Conservation (phyloP, 2,888 invertebrate species). For the Pterostichus madidus region DNA sequence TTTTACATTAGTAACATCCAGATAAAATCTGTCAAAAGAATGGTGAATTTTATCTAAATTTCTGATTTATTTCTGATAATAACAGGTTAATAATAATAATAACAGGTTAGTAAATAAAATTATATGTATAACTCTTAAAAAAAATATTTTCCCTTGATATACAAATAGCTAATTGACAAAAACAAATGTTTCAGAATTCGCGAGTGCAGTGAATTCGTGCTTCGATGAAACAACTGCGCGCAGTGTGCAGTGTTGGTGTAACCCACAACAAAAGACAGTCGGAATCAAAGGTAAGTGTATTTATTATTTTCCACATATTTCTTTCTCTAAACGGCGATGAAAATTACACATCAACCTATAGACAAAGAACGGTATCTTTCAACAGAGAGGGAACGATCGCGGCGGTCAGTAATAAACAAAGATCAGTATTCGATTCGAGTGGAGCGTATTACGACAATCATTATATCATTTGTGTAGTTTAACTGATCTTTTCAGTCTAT, state of each 20-base stretch:
- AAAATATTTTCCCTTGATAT: too few relatives aligned
- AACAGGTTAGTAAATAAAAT: too few relatives aligned
- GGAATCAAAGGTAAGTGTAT: conserved; percentile 18
- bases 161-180: too few relatives aligned
- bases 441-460: conserved; percentile 58
- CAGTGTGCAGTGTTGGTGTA: too few relatives aligned
- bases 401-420: conserved; percentile 54
- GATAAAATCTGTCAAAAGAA: too few relatives aligned
- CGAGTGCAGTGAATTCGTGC: not conserved
- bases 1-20: too few relatives aligned
- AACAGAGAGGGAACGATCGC: conserved; percentile 5
- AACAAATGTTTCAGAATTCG: too few relatives aligned
- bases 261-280: not conserved
- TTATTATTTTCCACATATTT: conserved; percentile 41
- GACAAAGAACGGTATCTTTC: conserved; percentile 6
- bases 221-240: not conserved
- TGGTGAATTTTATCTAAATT: too few relatives aligned
- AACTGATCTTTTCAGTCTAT: conserved; percentile 64
- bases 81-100: too few relatives aligned
- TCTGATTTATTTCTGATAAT: too few relatives aligned
- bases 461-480: conserved; percentile 66
- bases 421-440: conserved; percentile 59
- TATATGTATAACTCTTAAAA: too few relatives aligned
- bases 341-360: not conserved
- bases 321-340: conserved; percentile 13